These are phyloP conservation scores for Notothenia coriiceps DNA, from an alignment of 2,113 vertebrate species.

Conservation along the genomic window DNA sequence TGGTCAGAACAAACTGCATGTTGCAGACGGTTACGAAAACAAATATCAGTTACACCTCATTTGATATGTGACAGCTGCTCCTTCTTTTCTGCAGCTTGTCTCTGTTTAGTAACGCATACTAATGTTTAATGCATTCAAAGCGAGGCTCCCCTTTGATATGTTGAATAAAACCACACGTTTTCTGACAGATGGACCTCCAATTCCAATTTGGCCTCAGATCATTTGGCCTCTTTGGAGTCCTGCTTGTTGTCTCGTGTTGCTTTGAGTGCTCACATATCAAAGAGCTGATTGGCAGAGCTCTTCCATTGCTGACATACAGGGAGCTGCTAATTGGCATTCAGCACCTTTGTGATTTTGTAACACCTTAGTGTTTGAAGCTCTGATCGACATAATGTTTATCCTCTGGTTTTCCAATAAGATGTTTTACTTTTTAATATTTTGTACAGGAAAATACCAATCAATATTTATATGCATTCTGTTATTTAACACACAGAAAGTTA, in stretches of 20 bases:
- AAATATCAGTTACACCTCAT: not conserved
- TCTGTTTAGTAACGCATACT: not conserved
- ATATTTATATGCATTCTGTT: not conserved
- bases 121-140: not conserved
- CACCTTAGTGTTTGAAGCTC: constrained; percentile 7
- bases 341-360: constrained; percentile 21
- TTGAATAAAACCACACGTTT: constrained; percentile 27
- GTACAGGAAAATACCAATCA: not conserved
- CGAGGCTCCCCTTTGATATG: constrained; percentile 26
- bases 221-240: constrained; percentile 44
- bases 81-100: constrained; percentile 3
- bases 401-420: not conserved
- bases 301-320: constrained; percentile 30
- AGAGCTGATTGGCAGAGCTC: constrained; percentile 24
- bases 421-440: not conserved
- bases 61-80: not conserved
- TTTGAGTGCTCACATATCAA: constrained; percentile 49
- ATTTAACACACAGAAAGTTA: not conserved
- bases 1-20: not conserved
- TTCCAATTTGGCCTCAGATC: constrained; percentile 37
- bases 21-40: not conserved
- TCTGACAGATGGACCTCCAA: constrained; percentile 53
- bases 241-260: constrained; percentile 32
- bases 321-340: constrained; percentile 32
- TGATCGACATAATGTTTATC: constrained; percentile 3